phyloP scores from a whole-genome alignment of 2,888 invertebrate genomes.

The Mythimna vitellina region DNA sequence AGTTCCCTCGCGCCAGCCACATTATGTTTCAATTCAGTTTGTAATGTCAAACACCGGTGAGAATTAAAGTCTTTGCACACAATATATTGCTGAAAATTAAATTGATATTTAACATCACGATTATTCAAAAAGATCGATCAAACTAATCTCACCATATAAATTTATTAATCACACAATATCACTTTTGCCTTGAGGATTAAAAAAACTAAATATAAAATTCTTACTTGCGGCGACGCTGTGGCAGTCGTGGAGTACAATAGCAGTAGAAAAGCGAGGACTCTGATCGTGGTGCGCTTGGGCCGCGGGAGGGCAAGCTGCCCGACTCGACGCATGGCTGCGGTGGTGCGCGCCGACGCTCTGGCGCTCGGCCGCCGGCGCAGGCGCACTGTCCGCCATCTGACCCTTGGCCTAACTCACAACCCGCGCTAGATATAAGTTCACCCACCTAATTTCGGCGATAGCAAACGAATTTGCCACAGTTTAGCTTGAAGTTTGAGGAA shows the following conservation, averaged over 20 bases:
- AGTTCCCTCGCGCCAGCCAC: slow-evolving; percentile 53
- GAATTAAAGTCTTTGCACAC: slow-evolving; percentile 74
- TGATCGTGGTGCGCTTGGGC: slow-evolving; percentile 29
- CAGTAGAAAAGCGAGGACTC: slow-evolving; percentile 44
- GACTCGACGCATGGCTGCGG: slow-evolving; percentile 80
- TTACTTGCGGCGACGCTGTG: slow-evolving; percentile 63
- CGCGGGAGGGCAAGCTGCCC: slow-evolving; percentile 66
- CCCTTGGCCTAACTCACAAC: slow-evolving; percentile 83
- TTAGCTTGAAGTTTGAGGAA: slow-evolving; percentile 77
- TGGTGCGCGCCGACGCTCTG: slow-evolving; percentile 80
- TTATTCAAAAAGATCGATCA: slow-evolving; percentile 17
- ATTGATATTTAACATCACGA: slow-evolving; percentile 26
- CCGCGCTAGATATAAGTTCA: slow-evolving; percentile 86
- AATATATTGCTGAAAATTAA: slow-evolving; percentile 65
- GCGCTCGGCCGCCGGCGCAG: slow-evolving; percentile 66
- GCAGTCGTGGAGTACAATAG: slow-evolving; percentile 40
- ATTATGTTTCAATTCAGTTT: slow-evolving; percentile 57
- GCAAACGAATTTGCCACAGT: slow-evolving; percentile 76
- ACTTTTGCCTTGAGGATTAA: slow-evolving; percentile 4
- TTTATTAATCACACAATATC: slow-evolving; percentile 15
- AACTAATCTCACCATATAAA: background rate
- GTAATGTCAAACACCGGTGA: slow-evolving; percentile 73
- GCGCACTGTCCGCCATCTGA: slow-evolving; percentile 82
- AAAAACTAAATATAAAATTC: slow-evolving; percentile 39
- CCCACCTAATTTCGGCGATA: slow-evolving; percentile 88